Evolutionary conservation across 1,140 invertebrate genomes (phyloP).

Genomic region (Pseudomyrmex sp.): DNA sequence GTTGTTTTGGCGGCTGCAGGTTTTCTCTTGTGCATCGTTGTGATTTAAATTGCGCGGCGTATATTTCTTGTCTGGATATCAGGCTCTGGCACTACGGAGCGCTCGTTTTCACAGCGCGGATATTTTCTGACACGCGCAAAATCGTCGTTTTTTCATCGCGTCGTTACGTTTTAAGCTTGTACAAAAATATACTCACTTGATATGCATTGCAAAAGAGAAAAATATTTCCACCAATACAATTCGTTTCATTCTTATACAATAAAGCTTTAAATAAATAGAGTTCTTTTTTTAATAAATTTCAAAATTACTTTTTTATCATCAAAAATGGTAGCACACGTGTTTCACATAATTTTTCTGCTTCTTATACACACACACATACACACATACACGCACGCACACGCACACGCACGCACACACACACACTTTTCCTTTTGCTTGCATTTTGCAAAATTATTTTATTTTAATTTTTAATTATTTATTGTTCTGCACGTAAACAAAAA

Average conservation of each 20-base stretch:
- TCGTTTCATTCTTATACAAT: background rate
- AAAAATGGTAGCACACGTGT: background rate
- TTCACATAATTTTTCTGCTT: background rate
- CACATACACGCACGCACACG: too few species aligned
- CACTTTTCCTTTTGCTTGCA: background rate
- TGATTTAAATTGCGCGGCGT: constrained; percentile 56
- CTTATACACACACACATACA: too few species aligned
- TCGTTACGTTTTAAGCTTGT: constrained; percentile 50
- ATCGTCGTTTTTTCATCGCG: constrained; percentile 43
- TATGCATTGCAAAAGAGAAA: constrained; percentile 26
- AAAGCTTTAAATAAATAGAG: background rate
- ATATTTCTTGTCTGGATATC: constrained; percentile 55
- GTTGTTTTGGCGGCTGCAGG: constrained; percentile 48
- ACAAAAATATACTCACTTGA: constrained; percentile 44
- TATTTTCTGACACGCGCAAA: constrained; percentile 44
- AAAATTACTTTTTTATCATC: constrained; percentile 1
- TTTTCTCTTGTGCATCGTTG: constrained; percentile 56
- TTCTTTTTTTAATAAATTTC: background rate
- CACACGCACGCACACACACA: too few species aligned
- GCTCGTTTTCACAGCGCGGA: constrained; percentile 36
- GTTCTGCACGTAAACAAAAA: background rate
- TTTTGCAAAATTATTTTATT: background rate
- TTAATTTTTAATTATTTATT: background rate
- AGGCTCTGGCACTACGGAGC: constrained; percentile 11
- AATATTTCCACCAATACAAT: constrained; percentile 33